Evolutionary conservation across 64 coral and sea anemone genomes (phyloP).

Genomic region (Hydrozoanthus tunicans): DNA sequence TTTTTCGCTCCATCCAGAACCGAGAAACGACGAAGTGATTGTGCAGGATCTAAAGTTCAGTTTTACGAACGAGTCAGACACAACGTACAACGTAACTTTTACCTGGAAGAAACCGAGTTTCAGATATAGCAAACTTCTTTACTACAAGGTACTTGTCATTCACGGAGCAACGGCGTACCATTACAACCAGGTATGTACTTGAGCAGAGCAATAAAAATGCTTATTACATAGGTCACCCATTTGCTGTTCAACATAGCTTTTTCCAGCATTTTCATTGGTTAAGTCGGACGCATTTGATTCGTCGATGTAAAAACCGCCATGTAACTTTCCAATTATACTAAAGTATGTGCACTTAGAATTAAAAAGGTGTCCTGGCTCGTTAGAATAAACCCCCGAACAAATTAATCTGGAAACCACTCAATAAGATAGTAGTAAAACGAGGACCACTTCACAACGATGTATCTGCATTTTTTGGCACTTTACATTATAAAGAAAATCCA

Average conservation of each 20-base stretch:
- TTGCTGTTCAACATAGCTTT: background rate
- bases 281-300: no score
- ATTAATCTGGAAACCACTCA: no score
- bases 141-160: conserved; percentile 11
- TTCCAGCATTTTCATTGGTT: no score
- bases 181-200: conserved; percentile 6
- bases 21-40: background rate
- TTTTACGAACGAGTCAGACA: background rate
- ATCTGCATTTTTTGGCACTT: no score
- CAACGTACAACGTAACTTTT: conserved; percentile 21
- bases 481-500: no score
- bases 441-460: no score
- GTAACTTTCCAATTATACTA: no score
- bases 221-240: background rate
- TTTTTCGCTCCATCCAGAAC: background rate
- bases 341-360: no score
- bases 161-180: background rate
- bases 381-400: no score
- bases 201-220: background rate
- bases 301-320: no score
- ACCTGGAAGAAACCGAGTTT: conserved; percentile 46
- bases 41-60: background rate
- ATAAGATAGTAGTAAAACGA: no score
- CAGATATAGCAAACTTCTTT: conserved; percentile 18
- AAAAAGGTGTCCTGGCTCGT: no score